These are phyloP conservation scores for Diplazon laetatorius DNA, from an alignment of 2,888 invertebrate species.

Conservation along the genomic window DNA sequence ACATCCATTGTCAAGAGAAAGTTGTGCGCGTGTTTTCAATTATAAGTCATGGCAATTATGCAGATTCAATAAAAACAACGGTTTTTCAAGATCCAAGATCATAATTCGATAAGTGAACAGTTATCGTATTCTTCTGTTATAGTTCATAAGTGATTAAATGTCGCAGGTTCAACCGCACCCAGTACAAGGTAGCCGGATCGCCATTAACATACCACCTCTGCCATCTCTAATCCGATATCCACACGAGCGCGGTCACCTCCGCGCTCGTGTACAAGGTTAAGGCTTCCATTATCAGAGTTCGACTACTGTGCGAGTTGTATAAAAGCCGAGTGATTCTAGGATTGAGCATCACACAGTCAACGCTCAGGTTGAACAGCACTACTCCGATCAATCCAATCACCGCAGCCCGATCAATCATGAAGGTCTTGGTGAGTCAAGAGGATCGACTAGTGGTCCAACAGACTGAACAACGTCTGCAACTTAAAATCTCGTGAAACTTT, in stretches of 20 bases:
- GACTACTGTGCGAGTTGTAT: slow-evolving; percentile 60
- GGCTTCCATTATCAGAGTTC: slow-evolving; percentile 36
- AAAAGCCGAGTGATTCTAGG: slow-evolving; percentile 63
- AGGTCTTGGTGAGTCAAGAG: slow-evolving; percentile 69
- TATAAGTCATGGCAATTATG: too few species aligned
- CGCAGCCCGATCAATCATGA: slow-evolving; percentile 66
- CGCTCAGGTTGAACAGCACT: slow-evolving; percentile 49
- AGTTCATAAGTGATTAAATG: slow-evolving; percentile 55
- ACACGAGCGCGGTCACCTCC: too few species aligned
- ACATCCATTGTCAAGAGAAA: too few species aligned
- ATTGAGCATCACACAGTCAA: slow-evolving; percentile 66
- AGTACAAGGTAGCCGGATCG: slow-evolving; percentile 28
- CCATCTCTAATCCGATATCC: neutral
- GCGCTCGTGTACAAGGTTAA: slow-evolving; percentile 46
- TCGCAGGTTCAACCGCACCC: slow-evolving; percentile 58
- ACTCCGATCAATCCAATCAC: slow-evolving; percentile 50
- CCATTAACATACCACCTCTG: neutral
- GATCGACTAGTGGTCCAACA: slow-evolving; percentile 2
- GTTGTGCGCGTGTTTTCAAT: too few species aligned
- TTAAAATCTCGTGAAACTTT: neutral
- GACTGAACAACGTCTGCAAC: neutral
- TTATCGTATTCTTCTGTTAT: slow-evolving; percentile 49
- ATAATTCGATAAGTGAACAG: neutral
- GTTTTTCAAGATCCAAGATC: too few species aligned
- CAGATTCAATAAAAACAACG: too few species aligned